Evolutionary conservation across 2,113 vertebrate species (phyloP).

Genomic region (Phyllostomus discolor): DNA sequence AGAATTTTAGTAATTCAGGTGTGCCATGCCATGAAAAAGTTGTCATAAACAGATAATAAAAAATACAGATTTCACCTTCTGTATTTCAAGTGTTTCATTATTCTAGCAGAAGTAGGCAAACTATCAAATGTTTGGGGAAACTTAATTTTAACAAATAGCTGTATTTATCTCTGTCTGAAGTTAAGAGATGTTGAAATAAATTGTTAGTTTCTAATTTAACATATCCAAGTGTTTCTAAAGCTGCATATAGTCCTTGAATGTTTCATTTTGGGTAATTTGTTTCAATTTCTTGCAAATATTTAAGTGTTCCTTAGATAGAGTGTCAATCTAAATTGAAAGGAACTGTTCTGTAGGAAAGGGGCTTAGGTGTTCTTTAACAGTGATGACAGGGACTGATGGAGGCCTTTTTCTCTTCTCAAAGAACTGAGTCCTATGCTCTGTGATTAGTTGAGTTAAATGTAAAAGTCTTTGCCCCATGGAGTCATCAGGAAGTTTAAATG

Average conservation of each 20-base stretch:
- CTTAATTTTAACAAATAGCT: slow-evolving; percentile 2
- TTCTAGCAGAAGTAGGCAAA: neutral
- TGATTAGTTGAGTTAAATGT: neutral
- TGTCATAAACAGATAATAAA: slow-evolving; percentile 38
- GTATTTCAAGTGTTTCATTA: slow-evolving; percentile 35
- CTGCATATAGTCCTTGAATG: neutral
- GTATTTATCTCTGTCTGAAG: neutral
- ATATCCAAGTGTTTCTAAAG: neutral
- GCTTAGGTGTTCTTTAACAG: neutral
- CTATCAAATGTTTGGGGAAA: neutral
- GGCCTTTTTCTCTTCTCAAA: neutral
- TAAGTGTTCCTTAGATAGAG: neutral
- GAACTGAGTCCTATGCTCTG: neutral
- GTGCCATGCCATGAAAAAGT: neutral
- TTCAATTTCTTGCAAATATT: neutral
- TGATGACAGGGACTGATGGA: neutral
- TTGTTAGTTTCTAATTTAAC: neutral
- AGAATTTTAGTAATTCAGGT: neutral
- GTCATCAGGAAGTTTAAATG: neutral
- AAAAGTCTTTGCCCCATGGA: neutral
- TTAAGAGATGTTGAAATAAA: neutral
- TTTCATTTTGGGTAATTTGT: neutral
- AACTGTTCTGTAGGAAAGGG: neutral
- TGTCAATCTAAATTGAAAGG: neutral
- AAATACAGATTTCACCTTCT: neutral